A percentile compares a stretch with the other conserved stretches of the same genome.
Evolutionary conservation across 2,113 vertebrate species (phyloP).

Genomic region (Heterotis niloticus): DNA sequence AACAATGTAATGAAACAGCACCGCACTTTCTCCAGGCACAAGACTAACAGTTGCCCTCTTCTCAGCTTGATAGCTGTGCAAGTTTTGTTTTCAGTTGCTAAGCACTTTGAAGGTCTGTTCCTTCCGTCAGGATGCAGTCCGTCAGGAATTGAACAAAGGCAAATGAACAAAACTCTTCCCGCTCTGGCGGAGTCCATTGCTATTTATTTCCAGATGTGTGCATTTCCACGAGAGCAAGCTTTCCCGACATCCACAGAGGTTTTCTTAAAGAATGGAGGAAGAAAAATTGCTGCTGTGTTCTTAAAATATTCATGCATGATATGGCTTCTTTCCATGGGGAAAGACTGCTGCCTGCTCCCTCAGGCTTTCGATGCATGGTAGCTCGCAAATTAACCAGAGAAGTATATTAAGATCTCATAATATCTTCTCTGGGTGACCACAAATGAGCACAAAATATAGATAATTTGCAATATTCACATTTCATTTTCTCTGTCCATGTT

Average conservation of each 20-base stretch:
- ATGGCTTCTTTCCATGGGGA: constrained; percentile 16
- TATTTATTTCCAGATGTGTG: neutral
- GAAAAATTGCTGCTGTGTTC: neutral
- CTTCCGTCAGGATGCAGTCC: neutral
- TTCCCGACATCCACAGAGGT: constrained; percentile 11
- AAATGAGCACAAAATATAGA: neutral
- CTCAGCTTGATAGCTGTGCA: neutral
- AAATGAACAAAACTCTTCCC: neutral
- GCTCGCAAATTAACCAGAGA: constrained; percentile 21
- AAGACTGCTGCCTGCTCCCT: neutral
- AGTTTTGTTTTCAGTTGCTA: neutral
- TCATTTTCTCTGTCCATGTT: neutral
- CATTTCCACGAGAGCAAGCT: neutral
- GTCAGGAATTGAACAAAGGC: neutral
- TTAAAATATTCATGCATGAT: constrained; percentile 25
- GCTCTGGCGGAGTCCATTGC: neutral
- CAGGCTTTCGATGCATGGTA: constrained; percentile 11
- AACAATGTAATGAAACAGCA: neutral
- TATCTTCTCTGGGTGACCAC: constrained; percentile 12
- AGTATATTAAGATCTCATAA: constrained; percentile 23
- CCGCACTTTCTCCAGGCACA: neutral
- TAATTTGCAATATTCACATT: neutral
- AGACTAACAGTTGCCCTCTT: neutral
- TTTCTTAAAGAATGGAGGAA: constrained; percentile 15
- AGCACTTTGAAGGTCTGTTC: neutral